Conservation (phyloP, 2,888 invertebrate species). For the Scrobipalpa atriplicella region DNA sequence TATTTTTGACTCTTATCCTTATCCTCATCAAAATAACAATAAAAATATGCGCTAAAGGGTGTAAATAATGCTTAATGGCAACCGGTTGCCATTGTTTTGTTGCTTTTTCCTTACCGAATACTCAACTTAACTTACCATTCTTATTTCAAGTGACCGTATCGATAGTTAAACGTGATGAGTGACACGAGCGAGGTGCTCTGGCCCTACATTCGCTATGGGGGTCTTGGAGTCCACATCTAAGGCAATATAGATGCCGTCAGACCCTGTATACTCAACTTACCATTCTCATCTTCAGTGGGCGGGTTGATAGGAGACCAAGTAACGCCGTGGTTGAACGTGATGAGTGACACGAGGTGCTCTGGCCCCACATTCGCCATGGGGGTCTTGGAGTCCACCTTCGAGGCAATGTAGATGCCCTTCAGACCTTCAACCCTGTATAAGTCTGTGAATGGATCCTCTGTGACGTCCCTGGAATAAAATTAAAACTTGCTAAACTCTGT, state of each 20-base stretch:
- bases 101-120: background rate
- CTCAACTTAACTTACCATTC: background rate
- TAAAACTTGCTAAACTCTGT: background rate
- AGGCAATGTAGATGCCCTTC: constrained; percentile 94
- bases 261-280: constrained; percentile 78
- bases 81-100: background rate
- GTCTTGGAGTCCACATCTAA: constrained; percentile 86
- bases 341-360: constrained; percentile 89
- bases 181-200: constrained; percentile 90
- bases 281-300: constrained; percentile 85
- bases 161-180: constrained; percentile 89
- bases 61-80: too few species aligned
- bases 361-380: constrained; percentile 84
- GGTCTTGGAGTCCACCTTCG: constrained; percentile 85
- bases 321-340: constrained; percentile 94
- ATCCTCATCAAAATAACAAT: background rate
- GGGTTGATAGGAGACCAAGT: constrained; percentile 90
- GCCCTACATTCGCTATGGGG: constrained; percentile 82
- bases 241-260: constrained; percentile 93
- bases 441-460: constrained; percentile 93
- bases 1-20: background rate
- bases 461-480: constrained; percentile 84
- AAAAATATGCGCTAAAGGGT: background rate
- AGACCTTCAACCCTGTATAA: constrained; percentile 94
- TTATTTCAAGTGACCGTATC: background rate